A percentile compares a stretch with the other conserved stretches of the same genome.
These are phyloP conservation scores for Cheilosia variabilis DNA, from an alignment of 2,888 invertebrate species.

Conservation along the genomic window DNA sequence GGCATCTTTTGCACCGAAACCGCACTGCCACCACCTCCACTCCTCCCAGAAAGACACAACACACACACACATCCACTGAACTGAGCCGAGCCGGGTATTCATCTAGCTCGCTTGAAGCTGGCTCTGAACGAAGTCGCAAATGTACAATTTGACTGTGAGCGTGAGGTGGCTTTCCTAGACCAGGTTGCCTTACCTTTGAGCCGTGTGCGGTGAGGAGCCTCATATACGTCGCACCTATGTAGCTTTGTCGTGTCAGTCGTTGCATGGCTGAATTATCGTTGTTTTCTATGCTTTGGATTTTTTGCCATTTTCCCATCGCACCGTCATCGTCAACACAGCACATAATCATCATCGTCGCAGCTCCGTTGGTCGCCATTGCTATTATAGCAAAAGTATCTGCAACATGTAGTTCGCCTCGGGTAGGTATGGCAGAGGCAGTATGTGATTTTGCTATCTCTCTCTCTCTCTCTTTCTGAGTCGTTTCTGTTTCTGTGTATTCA, in stretches of 20 bases:
- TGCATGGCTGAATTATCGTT: conserved; percentile 67
- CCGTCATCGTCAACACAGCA: conserved; percentile 60
- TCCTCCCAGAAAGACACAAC: not conserved
- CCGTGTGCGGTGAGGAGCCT: conserved; percentile 9
- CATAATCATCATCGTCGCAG: conserved; percentile 40
- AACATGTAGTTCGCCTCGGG: not conserved
- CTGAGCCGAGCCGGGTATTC: conserved; percentile 58
- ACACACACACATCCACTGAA: conserved; percentile 36
- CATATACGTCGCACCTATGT: conserved; percentile 22
- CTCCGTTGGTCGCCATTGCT: conserved; percentile 24
- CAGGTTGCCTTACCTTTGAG: conserved; percentile 27
- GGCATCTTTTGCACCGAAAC: conserved; percentile 43
- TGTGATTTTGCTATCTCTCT: conserved; percentile 5
- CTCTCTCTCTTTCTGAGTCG: conserved; percentile 32
- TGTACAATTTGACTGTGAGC: conserved; percentile 59
- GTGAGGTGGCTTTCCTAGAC: conserved; percentile 39
- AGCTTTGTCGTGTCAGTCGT: conserved; percentile 57
- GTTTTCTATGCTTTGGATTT: conserved; percentile 49
- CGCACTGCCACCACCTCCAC: not conserved
- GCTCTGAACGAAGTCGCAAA: conserved; percentile 36
- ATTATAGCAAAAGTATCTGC: conserved; percentile 53
- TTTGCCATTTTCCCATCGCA: conserved; percentile 55
- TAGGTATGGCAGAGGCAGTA: not conserved
- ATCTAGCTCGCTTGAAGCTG: conserved; percentile 42
- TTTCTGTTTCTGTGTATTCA: conserved; percentile 40